Evolutionary conservation across 2,888 invertebrate species (phyloP).

Genomic region (Teinopalpus imperialis): DNA sequence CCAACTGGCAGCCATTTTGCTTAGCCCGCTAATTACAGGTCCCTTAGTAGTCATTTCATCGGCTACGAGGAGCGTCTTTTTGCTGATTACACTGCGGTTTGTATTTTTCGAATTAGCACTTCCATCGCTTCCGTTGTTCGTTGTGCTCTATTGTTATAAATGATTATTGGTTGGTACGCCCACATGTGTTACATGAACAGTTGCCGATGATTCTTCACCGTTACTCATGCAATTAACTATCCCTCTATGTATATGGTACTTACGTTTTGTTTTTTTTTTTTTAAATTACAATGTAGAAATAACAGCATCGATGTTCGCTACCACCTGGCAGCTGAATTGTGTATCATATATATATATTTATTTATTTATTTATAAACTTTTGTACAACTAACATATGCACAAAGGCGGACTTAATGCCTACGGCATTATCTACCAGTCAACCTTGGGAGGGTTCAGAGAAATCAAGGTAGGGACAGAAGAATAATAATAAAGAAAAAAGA

Average conservation of each 20-base stretch:
- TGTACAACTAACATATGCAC: too few relatives aligned
- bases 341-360: too few relatives aligned
- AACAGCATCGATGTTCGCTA: too few relatives aligned
- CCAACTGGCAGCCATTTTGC: conserved; percentile 74
- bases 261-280: conserved; percentile 1
- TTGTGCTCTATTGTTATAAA: conserved; percentile 59
- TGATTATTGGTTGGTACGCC: conserved; percentile 46
- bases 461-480: too few relatives aligned
- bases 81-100: conserved; percentile 72
- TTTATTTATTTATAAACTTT: too few relatives aligned
- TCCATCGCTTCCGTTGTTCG: conserved; percentile 65
- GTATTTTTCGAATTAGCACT: conserved; percentile 80
- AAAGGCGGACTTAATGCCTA: too few relatives aligned
- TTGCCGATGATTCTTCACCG: conserved; percentile 10
- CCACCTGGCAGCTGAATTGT: too few relatives aligned
- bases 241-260: neutral
- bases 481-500: too few relatives aligned
- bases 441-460: too few relatives aligned
- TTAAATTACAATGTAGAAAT: too few relatives aligned
- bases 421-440: too few relatives aligned
- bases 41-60: conserved; percentile 70
- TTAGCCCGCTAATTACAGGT: conserved; percentile 69
- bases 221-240: conserved; percentile 10
- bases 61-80: conserved; percentile 65
- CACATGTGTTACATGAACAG: conserved; percentile 18